Conservation (phyloP, 2,113 vertebrate species). For the Otis tarda region DNA sequence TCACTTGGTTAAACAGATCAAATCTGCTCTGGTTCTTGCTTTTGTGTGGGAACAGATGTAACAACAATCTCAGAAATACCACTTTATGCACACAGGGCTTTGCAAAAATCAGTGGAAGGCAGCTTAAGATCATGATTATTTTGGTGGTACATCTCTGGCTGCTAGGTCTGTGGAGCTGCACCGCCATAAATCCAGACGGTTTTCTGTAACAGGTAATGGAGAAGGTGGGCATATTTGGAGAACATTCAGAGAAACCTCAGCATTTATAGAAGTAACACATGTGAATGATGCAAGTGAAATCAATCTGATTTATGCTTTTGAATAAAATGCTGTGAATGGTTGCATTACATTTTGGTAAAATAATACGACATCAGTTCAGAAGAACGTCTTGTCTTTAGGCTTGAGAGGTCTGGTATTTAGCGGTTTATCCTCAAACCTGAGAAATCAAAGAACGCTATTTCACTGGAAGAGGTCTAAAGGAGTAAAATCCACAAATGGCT, state of each 20-base stretch:
- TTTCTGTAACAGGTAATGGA: neutral
- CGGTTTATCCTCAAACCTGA: neutral
- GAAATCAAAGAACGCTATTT: neutral
- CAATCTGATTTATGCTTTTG: fast-evolving
- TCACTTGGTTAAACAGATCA: neutral
- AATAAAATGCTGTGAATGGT: neutral
- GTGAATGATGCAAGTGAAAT: neutral
- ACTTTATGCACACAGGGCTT: neutral
- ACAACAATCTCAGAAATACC: neutral
- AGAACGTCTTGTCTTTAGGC: neutral
- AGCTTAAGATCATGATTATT: neutral
- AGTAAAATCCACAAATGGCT: neutral
- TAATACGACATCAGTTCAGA: neutral
- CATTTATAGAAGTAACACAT: neutral
- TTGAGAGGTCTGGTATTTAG: neutral
- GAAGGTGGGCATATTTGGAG: neutral
- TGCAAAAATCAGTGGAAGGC: neutral
- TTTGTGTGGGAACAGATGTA: neutral
- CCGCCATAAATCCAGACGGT: neutral
- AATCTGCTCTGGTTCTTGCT: neutral
- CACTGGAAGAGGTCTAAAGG: neutral
- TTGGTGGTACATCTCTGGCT: neutral
- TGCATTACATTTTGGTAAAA: neutral
- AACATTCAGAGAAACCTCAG: neutral
- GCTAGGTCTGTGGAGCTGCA: neutral